Base-by-base conservation (phyloP, 1,140 invertebrate genomes). In the Hyposmocoma kahamanoa region DNA sequence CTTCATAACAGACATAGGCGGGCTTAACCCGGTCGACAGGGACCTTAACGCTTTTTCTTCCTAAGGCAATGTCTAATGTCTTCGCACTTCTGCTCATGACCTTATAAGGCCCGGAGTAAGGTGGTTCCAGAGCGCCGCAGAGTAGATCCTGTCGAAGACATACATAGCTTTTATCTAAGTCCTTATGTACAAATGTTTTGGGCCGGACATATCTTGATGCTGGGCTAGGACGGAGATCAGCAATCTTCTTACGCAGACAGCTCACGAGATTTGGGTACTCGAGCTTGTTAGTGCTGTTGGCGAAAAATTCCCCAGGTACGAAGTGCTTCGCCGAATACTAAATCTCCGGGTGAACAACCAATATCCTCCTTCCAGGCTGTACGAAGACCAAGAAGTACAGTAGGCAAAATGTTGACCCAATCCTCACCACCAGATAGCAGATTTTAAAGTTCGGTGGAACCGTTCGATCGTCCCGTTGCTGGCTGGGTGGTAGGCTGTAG, bases 1-100 rank as follows among this genome's bases (percentile, higher is more conserved):
- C 24, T 26, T 26, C 24, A 11, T 26, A 6, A 5, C 5, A 6
- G 5, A 34, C 15, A 13, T 34, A 24, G 3, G 45, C 45, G 2
- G 45, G 45, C 21, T 47, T 47, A 1, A 24, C 34, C 5, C 45
- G 13, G 32, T 47, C 45, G 0, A 47, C 26, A 4, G 20, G 10
- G 5, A 47, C 45, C 1, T 11, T 24, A 1, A 36, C 2, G 3
- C 1, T 3, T n/a, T 21, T 9, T 17, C 45, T 13, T 15, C 17
- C 10, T 8, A 24, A 15, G n/a, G n/a, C 32, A 1, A 47, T 3
- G 0, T 30, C 38, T 0, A 47, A 6, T 2, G 45, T 47, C 15
- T 47, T 47, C 1, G 13, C 30, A 2, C 19, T 22, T 8, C 32
- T 1, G 3, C 2, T 2, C 4, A 22, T 13, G 6, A 38, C 32